Percentiles rank a stretch among this genome's conserved stretches.
Evolutionary conservation across 2,113 vertebrate species (phyloP).

Genomic region (Micronycteris hirsuta): DNA sequence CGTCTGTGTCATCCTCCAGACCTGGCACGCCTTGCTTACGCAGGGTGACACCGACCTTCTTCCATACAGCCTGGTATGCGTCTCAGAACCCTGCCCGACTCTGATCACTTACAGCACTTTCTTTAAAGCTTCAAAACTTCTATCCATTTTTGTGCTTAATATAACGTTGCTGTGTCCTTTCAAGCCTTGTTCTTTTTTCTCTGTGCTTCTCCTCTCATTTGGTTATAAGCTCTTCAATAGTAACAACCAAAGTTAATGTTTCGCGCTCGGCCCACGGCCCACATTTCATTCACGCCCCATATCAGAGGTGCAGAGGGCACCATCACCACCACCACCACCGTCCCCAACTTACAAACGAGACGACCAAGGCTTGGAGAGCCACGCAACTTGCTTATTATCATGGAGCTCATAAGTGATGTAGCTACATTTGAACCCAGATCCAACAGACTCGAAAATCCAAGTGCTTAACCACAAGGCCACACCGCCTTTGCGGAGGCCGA

Average conservation of each 20-base stretch:
- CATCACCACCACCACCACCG: not conserved
- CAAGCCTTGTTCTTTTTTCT: constrained; percentile 4
- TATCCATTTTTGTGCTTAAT: not conserved
- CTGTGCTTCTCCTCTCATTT: not conserved
- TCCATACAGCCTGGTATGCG: not conserved
- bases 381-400: not conserved
- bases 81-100: not conserved
- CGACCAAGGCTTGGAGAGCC: constrained; percentile 27
- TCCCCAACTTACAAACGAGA: constrained; percentile 34
- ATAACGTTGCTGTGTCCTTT: not conserved
- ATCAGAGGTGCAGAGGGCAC: not conserved
- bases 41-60: not conserved
- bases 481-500: constrained; percentile 15
- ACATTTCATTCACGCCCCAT: not conserved
- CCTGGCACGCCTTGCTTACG: not conserved
- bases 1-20: not conserved
- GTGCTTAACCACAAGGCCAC: not conserved
- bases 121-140: not conserved
- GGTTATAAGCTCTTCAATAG: constrained; percentile 29
- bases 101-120: not conserved
- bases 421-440: not conserved
- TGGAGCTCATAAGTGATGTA: not conserved
- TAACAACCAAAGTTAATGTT: not conserved
- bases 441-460: not conserved
- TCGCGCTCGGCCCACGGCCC: not conserved